Evolutionary conservation across 2,888 invertebrate genomes (phyloP).

Genomic region (Archips crataeganus): DNA sequence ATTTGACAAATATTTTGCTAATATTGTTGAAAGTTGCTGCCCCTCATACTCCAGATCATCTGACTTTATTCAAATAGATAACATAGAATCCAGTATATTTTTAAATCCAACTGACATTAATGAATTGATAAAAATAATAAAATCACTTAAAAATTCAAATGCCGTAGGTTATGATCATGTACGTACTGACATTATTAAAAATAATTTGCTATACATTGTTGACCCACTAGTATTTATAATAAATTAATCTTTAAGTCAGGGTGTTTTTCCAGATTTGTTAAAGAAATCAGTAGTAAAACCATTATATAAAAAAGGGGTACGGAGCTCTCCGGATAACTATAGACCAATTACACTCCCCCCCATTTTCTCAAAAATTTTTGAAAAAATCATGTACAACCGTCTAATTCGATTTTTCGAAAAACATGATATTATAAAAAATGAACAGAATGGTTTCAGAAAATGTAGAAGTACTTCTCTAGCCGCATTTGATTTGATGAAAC

Average conservation of each 20-base stretch:
- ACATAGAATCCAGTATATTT: neutral
- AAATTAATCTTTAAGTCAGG: too few relatives aligned
- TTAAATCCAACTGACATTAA: neutral
- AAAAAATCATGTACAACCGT: slow-evolving; percentile 21
- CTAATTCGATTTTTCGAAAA: neutral
- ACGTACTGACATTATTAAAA: slow-evolving; percentile 38
- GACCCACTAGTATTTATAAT: slow-evolving; percentile 23
- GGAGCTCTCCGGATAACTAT: slow-evolving; percentile 27
- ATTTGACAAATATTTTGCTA: slow-evolving; percentile 10
- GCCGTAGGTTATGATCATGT: slow-evolving; percentile 41
- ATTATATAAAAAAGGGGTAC: slow-evolving; percentile 39
- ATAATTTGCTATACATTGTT: neutral
- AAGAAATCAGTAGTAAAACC: slow-evolving; percentile 43
- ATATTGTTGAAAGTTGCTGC: neutral
- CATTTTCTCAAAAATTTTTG: slow-evolving; percentile 43
- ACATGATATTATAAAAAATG: neutral
- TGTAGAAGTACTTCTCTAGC: slow-evolving; percentile 2
- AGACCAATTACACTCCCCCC: slow-evolving; percentile 42
- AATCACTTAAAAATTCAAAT: slow-evolving; percentile 38
- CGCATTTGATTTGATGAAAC: neutral
- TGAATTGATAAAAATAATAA: slow-evolving; percentile 17
- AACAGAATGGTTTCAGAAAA: slow-evolving; percentile 4
- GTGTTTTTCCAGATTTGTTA: slow-evolving; percentile 38
- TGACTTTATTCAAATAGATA: neutral
- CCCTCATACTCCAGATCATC: neutral